These are phyloP conservation scores for Nerophis lumbriciformis DNA, from an alignment of 2,113 vertebrate genomes.

Conservation along the genomic window DNA sequence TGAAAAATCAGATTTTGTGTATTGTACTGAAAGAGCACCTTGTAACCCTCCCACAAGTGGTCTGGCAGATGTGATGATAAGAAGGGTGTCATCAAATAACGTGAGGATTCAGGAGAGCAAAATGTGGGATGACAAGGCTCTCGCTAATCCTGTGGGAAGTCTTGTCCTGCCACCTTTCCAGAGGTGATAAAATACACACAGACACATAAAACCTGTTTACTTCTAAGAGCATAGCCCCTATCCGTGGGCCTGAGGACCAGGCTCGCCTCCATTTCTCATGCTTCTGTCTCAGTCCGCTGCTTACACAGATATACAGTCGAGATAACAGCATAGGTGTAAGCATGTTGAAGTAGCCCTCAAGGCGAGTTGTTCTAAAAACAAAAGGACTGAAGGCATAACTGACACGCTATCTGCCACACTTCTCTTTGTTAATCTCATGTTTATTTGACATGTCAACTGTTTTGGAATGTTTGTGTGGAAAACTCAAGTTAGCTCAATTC, in stretches of 20 bases:
- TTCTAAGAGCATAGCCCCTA: conserved; percentile 54
- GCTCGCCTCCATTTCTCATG: conserved; percentile 63
- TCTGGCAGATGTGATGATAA: conserved; percentile 54
- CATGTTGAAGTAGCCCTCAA: conserved; percentile 35
- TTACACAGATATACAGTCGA: conserved; percentile 62
- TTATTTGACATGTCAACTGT: not conserved
- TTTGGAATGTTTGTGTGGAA: conserved; percentile 17
- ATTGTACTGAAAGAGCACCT: conserved; percentile 7
- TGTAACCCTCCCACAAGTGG: conserved; percentile 43
- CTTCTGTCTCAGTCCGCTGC: conserved; percentile 50
- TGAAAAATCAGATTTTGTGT: too few species aligned
- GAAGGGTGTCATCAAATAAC: conserved; percentile 36
- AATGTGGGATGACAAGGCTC: conserved; percentile 31
- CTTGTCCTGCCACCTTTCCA: conserved; percentile 58
- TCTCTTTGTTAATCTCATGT: conserved; percentile 27
- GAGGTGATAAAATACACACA: conserved; percentile 40
- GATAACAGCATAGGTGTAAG: conserved; percentile 49
- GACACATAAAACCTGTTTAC: conserved; percentile 46
- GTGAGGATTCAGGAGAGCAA: conserved; percentile 23
- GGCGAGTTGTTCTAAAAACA: conserved; percentile 31
- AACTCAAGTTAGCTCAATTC: conserved; percentile 24
- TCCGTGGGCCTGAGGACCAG: conserved; percentile 58
- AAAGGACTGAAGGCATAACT: conserved; percentile 15
- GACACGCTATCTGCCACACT: conserved; percentile 28
- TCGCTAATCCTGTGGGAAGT: conserved; percentile 59